Conservation (phyloP, 2,113 vertebrate species). For the Xiphophorus hellerii region DNA sequence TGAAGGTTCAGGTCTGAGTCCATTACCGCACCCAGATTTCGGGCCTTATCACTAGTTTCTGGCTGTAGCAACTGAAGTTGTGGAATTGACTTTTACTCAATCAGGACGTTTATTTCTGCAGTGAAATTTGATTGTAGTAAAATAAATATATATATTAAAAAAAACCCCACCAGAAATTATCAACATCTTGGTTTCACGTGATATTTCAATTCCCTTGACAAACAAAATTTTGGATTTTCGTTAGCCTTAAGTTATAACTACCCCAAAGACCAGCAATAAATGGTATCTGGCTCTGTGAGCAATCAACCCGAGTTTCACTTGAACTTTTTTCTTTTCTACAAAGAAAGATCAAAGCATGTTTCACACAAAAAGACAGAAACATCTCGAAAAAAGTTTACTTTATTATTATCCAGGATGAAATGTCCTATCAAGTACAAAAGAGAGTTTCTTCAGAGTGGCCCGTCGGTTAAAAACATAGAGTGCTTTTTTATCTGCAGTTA, state of each 20-base stretch:
- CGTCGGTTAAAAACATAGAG: slow-evolving; percentile 92
- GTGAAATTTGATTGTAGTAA: neutral
- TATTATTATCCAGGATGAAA: slow-evolving; percentile 91
- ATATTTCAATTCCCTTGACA: neutral
- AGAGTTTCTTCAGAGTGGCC: slow-evolving; percentile 86
- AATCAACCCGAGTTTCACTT: too few relatives aligned
- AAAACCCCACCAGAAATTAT: neutral
- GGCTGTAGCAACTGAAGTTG: too few relatives aligned
- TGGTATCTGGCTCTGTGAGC: neutral
- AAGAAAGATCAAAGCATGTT: neutral
- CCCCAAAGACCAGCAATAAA: neutral
- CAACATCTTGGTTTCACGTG: neutral
- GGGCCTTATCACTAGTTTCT: too few relatives aligned
- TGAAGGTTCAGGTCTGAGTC: too few relatives aligned
- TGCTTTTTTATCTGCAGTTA: slow-evolving; percentile 63
- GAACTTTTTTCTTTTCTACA: neutral
- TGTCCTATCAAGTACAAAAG: slow-evolving; percentile 93
- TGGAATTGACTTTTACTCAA: too few relatives aligned
- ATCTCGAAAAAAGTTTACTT: slow-evolving; percentile 89
- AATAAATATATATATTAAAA: too few relatives aligned
- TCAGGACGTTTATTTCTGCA: neutral
- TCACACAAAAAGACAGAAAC: slow-evolving; percentile 27
- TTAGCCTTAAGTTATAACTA: neutral
- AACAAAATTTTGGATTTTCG: neutral
- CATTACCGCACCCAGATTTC: too few relatives aligned